Evolutionary conservation across 2,797 vertebrate genomes (phyloP), one percentile per base, ranked within the genome.

Genomic region (Botia almorhae): DNA sequence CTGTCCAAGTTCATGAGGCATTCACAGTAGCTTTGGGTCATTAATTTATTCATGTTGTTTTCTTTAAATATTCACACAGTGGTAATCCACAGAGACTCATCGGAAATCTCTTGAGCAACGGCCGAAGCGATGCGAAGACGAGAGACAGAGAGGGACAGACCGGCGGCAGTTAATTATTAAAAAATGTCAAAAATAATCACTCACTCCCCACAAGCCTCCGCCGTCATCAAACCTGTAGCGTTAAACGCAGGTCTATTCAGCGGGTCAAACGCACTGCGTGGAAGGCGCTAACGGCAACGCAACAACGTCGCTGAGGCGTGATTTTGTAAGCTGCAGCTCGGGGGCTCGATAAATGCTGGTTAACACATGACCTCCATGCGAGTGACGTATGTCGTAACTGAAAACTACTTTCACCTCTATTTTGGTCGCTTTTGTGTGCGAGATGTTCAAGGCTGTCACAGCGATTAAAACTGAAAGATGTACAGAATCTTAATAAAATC

Each of bases 51-150:
- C 81, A 89, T 89, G 86, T 74, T 21, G 80, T 78, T 87, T 87
- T 64, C 82, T 90, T 90, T 89, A 87, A 90, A 91, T 89, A 91
- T 90, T 90, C 88, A 90, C 87, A 88, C 78, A 87, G 87, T 88
- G 84, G 80, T 78, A 76, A 89, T 88, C 86, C 78, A 75, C 69
- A 48, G 85, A 90, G 86, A 85, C 82, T 78, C 58, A 68, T 19
- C 61, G 85, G 81, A 33, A 67, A 61, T 86, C 85, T 86, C 81
- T 48, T 76, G 82, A 86, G 89, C 77, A 23, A 55, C 36, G 84
- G 77, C 77, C 12, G 51, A 76, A 85, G 77, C 64, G 33, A 88
- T 48, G 29, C 33, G 80, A 80, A 84, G 69, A 81, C 67, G 77
- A 43, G 39, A 43, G 39, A 33, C 33, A 43, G 39, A 84, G 82